A percentile compares a stretch with the other conserved stretches of the same genome.
Conservation (phyloP, 2,113 vertebrate genomes). For the Alaudala cheleensis region DNA sequence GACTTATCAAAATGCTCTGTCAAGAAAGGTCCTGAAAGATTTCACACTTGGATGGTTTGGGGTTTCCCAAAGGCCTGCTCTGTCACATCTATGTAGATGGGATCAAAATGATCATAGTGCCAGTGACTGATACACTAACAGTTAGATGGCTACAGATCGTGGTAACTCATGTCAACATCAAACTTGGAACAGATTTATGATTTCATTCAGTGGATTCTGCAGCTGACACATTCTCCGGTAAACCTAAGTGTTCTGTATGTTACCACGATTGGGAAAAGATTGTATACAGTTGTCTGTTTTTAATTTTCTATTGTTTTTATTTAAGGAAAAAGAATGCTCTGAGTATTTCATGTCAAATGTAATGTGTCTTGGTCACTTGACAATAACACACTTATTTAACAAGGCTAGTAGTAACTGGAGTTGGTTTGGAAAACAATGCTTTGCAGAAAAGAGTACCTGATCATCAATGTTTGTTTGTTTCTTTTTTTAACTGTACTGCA, state of each 20-base stretch:
- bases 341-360: not conserved
- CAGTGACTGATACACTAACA: not conserved
- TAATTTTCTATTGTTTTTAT: not conserved
- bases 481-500: not conserved
- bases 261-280: not conserved
- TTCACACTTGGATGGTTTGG: not conserved
- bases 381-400: not conserved
- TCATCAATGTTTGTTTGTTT: not conserved
- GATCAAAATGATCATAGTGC: not conserved
- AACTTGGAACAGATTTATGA: not conserved
- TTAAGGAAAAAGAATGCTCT: not conserved
- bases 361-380: not conserved
- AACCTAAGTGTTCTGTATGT: not conserved
- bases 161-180: not conserved
- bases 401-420: not conserved
- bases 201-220: not conserved
- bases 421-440: not conserved
- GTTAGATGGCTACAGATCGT: not conserved
- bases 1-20: not conserved
- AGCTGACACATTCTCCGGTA: not conserved
- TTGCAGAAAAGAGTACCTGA: not conserved
- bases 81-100: not conserved
- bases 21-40: not conserved
- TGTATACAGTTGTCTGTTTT: not conserved
- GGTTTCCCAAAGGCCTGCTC: constrained; percentile 13